Evolutionary conservation across 2,888 invertebrate genomes (phyloP).

Genomic region (Cantharis lateralis): DNA sequence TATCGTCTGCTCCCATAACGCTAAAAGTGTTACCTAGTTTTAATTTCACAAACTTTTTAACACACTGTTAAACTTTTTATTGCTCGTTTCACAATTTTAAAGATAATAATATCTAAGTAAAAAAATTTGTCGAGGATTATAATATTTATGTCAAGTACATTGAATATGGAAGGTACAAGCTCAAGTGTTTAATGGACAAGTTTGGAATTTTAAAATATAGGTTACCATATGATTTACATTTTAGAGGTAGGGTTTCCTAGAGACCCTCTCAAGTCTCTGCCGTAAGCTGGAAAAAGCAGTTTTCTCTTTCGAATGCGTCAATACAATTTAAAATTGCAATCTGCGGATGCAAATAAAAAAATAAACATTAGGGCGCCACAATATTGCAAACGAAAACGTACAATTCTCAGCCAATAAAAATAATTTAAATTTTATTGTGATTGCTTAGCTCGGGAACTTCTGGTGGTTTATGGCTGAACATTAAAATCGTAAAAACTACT

Average conservation of each 20-base stretch:
- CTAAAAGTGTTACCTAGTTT: not conserved
- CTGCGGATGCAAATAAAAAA: too few relatives aligned
- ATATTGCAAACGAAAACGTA: too few relatives aligned
- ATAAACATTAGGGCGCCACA: too few relatives aligned
- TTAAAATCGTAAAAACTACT: too few relatives aligned
- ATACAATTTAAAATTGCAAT: too few relatives aligned
- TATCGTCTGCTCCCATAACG: not conserved
- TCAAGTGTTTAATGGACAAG: slow-evolving; percentile 8
- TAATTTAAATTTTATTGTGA: too few relatives aligned
- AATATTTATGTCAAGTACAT: slow-evolving; percentile 1
- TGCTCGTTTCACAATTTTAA: not conserved
- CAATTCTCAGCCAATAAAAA: too few relatives aligned
- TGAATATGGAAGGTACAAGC: not conserved
- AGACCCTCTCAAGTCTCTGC: not conserved
- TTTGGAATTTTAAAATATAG: slow-evolving; percentile 22
- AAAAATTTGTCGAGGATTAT: not conserved
- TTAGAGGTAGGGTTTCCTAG: not conserved
- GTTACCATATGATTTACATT: slow-evolving; percentile 11
- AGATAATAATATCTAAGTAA: too few relatives aligned
- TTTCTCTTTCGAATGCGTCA: not conserved
- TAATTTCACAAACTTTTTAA: not conserved
- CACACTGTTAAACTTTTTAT: not conserved
- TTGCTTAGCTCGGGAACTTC: too few relatives aligned
- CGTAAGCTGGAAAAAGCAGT: not conserved
- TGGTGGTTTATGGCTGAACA: too few relatives aligned